Evolutionary conservation across 2,888 invertebrate genomes (phyloP).

Genomic region (Pinctada fucata): DNA sequence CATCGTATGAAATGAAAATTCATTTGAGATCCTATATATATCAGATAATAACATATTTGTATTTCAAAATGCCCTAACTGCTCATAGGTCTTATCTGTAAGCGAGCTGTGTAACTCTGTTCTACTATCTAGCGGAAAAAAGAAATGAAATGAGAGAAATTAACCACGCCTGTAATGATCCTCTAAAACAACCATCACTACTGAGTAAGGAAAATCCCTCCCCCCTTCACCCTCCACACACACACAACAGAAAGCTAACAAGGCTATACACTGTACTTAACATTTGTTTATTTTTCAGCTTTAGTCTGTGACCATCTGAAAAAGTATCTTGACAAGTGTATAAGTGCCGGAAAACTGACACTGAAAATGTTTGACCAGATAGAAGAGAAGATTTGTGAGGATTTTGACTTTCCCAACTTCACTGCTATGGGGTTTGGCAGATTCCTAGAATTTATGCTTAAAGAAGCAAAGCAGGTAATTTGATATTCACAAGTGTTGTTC

Average conservation of each 20-base stretch:
- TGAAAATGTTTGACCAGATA: constrained; percentile 65
- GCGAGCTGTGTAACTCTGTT: too few species aligned
- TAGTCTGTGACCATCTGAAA: constrained; percentile 57
- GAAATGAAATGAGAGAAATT: too few species aligned
- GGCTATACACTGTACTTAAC: background rate
- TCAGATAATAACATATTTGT: too few species aligned
- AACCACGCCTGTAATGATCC: too few species aligned
- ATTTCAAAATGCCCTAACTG: too few species aligned
- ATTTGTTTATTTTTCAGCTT: constrained; percentile 43
- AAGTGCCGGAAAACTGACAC: constrained; percentile 62
- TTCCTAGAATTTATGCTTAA: constrained; percentile 67
- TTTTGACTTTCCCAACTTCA: constrained; percentile 62
- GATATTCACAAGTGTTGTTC: background rate
- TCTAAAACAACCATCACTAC: too few species aligned
- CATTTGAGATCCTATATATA: too few species aligned
- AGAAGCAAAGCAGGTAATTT: constrained; percentile 63
- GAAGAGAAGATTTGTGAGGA: constrained; percentile 72
- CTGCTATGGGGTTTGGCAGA: constrained; percentile 64
- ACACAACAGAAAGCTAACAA: background rate
- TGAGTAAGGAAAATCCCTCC: too few species aligned
- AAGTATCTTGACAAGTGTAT: constrained; percentile 69
- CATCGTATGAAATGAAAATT: too few species aligned
- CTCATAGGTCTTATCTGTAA: too few species aligned
- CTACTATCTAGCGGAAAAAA: too few species aligned
- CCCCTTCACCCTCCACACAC: too few species aligned